phyloP scores from a whole-genome alignment of 2,888 invertebrate species.

The Troides aeacus region DNA sequence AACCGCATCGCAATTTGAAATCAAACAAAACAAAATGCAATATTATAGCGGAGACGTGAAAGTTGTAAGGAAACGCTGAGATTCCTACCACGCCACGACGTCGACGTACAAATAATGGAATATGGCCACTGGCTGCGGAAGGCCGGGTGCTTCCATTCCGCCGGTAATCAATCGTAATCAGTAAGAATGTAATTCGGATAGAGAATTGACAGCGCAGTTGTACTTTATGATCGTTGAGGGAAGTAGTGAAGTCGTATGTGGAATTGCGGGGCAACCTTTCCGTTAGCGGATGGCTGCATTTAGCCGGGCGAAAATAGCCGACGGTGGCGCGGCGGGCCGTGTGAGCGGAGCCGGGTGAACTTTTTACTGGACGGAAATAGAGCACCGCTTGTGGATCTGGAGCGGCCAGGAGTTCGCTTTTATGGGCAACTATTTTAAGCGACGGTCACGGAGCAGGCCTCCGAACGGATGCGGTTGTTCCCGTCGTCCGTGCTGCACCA shows the following conservation, averaged over 20 bases:
- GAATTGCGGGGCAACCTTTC: conserved; percentile 46
- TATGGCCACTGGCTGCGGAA: too few relatives aligned
- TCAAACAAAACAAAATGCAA: too few relatives aligned
- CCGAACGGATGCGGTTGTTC: conserved; percentile 6
- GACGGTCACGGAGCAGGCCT: conserved; percentile 24
- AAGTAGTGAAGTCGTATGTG: conserved; percentile 29
- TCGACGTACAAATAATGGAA: too few relatives aligned
- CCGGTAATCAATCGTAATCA: too few relatives aligned
- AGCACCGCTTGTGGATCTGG: conserved; percentile 59
- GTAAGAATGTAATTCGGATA: too few relatives aligned
- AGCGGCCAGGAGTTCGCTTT: conserved; percentile 60
- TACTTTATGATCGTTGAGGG: conserved; percentile 15
- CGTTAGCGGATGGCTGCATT: conserved; percentile 60
- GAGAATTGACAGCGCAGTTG: too few relatives aligned
- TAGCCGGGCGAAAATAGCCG: conserved; percentile 64
- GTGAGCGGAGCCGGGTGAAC: conserved; percentile 14
- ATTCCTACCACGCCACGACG: too few relatives aligned
- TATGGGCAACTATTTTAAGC: conserved; percentile 57
- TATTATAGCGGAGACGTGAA: too few relatives aligned
- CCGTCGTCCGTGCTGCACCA: not conserved
- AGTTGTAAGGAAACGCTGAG: too few relatives aligned
- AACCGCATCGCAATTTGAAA: too few relatives aligned
- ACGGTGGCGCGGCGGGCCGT: conserved; percentile 48
- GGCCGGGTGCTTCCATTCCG: too few relatives aligned
- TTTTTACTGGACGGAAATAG: conserved; percentile 57